Conservation (phyloP, 1,140 invertebrate species). For the Drosophila ironensis region DNA sequence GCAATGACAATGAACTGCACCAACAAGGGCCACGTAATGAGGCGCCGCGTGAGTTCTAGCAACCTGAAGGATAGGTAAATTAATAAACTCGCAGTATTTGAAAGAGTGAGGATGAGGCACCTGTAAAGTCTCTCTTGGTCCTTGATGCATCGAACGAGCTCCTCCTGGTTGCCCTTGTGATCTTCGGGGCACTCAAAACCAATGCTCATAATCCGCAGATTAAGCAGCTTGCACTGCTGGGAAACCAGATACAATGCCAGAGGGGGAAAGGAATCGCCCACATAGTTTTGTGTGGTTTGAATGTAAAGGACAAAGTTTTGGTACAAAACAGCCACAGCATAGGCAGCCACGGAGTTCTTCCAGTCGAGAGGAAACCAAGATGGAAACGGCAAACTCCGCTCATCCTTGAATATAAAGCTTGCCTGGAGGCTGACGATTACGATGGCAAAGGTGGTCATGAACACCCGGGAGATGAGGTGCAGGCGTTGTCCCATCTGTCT, state of each 20-base stretch:
- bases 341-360: conserved; percentile 21
- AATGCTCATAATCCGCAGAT: conserved; percentile 42
- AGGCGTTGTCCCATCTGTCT: conserved; percentile 2
- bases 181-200: conserved; percentile 17
- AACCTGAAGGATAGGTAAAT: conserved; percentile 16
- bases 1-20: conserved; percentile 62
- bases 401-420: conserved; percentile 10
- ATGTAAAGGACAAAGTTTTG: conserved; percentile 34
- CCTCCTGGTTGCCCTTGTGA: conserved; percentile 28
- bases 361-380: conserved; percentile 68
- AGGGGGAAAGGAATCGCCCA: conserved; percentile 53
- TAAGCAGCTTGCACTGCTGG: conserved; percentile 52
- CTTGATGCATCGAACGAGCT: conserved; percentile 40
- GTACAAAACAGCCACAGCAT: conserved; percentile 23
- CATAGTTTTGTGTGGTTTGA: conserved; percentile 50
- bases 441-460: conserved; percentile 3
- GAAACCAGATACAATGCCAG: conserved; percentile 43
- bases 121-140: conserved; percentile 58
- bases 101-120: too few relatives aligned
- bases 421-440: conserved; percentile 5
- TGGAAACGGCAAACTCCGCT: conserved; percentile 46
- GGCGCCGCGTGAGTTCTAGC: conserved; percentile 17
- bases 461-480: conserved; percentile 23
- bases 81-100: too few relatives aligned
- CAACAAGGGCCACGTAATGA: conserved; percentile 60